A percentile compares a stretch with the other conserved stretches of the same genome.
Evolutionary conservation across 2,888 invertebrate genomes (phyloP).

Genomic region (Drosophila longiperda): DNA sequence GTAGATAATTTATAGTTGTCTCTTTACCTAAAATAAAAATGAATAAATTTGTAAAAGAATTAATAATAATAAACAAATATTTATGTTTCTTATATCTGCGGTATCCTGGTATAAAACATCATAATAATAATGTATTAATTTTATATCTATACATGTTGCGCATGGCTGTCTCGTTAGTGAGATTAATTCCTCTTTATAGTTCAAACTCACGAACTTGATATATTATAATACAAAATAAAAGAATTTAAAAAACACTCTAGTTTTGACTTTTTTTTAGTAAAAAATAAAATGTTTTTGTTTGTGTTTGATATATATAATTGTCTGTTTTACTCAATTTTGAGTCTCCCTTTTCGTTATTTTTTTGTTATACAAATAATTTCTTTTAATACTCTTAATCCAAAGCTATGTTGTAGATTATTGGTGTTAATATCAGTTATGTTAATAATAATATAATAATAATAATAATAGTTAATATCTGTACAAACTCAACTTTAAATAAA

Average conservation of each 20-base stretch:
- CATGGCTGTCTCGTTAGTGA: background rate
- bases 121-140: background rate
- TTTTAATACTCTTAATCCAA: background rate
- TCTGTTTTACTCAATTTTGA: background rate
- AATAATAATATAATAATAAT: too few relatives aligned
- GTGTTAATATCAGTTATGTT: too few relatives aligned
- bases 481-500: too few relatives aligned
- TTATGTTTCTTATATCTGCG: background rate
- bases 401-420: background rate
- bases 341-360: background rate
- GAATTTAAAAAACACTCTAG: too few relatives aligned
- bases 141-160: background rate
- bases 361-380: background rate
- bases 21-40: constrained; percentile 60
- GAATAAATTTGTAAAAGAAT: background rate
- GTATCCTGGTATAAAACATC: background rate
- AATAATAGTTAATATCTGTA: too few relatives aligned
- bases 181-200: background rate
- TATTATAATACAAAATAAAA: background rate
- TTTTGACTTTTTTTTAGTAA: too few relatives aligned
- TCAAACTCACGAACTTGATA: background rate
- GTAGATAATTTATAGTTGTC: constrained; percentile 4
- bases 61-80: background rate
- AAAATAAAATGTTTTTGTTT: too few relatives aligned
- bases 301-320: background rate